These are phyloP conservation scores for Phylloscopus trochiloides DNA, from an alignment of 2,113 vertebrate genomes.

Conservation along the genomic window DNA sequence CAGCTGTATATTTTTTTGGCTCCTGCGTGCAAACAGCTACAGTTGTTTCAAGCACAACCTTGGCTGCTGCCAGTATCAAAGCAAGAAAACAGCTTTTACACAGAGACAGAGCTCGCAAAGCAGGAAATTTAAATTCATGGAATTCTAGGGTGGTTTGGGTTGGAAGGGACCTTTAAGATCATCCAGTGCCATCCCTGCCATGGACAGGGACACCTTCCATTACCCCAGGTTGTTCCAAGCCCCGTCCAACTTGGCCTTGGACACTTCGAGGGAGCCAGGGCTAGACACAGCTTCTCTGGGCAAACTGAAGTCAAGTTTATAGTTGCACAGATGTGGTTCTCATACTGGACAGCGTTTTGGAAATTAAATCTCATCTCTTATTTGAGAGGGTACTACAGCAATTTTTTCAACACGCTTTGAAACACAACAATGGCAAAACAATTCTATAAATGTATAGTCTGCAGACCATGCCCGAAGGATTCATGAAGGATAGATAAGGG, in stretches of 20 bases:
- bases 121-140: neutral
- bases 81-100: neutral
- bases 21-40: neutral
- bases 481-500: neutral
- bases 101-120: neutral
- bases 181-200: neutral
- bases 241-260: neutral
- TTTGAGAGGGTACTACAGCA: fast-evolving
- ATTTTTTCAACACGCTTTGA: neutral
- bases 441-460: neutral
- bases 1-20: neutral
- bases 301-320: neutral
- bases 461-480: neutral
- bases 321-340: neutral
- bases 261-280: neutral
- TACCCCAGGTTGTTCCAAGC: neutral
- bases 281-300: neutral
- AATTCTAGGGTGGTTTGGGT: neutral
- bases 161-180: neutral
- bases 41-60: neutral
- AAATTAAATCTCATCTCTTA: neutral
- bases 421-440: neutral
- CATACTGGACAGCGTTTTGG: neutral
- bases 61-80: neutral
- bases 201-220: neutral